Evolutionary conservation across 2,113 vertebrate genomes (phyloP).

Genomic region (Helogale parvula): DNA sequence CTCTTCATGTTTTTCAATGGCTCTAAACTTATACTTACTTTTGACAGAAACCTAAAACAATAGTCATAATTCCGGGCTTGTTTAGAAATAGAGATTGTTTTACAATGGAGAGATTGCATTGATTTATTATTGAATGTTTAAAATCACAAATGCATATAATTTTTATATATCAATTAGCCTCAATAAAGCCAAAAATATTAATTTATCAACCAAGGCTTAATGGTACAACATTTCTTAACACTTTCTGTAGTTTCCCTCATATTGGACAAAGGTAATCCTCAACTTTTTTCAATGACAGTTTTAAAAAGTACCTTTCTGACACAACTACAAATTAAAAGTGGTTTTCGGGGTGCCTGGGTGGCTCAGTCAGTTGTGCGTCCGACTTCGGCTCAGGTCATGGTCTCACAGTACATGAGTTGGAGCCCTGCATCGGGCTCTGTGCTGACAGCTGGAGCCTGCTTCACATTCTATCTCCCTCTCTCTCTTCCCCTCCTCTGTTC

Average conservation of each 20-base stretch:
- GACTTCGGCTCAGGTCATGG: too few species aligned
- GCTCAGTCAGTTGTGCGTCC: too few species aligned
- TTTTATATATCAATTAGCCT: neutral
- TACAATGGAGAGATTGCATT: conserved; percentile 12
- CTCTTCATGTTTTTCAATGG: neutral
- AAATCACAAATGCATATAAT: conserved; percentile 51
- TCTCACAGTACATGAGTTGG: too few species aligned
- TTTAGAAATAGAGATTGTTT: conserved; percentile 63
- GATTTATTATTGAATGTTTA: conserved; percentile 56
- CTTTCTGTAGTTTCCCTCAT: conserved; percentile 48
- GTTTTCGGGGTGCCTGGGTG: too few species aligned
- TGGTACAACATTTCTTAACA: conserved; percentile 28
- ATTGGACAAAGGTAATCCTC: conserved; percentile 56
- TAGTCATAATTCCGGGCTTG: neutral
- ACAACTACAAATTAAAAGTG: conserved; percentile 62
- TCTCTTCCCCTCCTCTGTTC: too few species aligned
- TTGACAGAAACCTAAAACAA: conserved; percentile 36
- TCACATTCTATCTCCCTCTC: too few species aligned
- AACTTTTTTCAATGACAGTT: conserved; percentile 58
- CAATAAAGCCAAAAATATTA: neutral
- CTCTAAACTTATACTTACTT: conserved; percentile 15
- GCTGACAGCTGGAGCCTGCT: too few species aligned
- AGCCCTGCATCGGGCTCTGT: too few species aligned
- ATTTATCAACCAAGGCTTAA: neutral
- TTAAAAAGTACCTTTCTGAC: neutral